Evolutionary conservation across 2,797 vertebrate species (phyloP).

Genomic region (Prunella strophiata): DNA sequence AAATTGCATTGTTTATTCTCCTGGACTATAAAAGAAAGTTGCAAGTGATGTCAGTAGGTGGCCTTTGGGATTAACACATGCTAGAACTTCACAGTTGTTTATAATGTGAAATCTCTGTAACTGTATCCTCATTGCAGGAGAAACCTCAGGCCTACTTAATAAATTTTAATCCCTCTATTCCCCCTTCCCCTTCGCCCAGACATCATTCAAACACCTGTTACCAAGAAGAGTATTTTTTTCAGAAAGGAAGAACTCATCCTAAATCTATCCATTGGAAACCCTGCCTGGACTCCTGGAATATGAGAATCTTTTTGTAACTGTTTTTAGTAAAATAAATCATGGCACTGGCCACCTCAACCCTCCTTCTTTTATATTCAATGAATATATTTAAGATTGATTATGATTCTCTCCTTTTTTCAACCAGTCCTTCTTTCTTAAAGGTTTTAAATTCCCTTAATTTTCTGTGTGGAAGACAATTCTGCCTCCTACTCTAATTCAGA

Average conservation of each 20-base stretch:
- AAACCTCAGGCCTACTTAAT: background rate
- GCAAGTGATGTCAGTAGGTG: background rate
- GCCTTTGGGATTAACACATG: background rate
- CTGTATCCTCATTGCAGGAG: background rate
- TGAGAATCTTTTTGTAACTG: background rate
- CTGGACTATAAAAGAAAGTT: background rate
- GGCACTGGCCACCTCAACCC: background rate
- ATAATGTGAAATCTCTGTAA: background rate
- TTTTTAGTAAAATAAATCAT: background rate
- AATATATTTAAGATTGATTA: background rate
- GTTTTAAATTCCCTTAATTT: background rate
- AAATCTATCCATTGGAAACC: background rate
- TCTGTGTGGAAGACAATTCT: background rate
- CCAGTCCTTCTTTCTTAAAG: background rate
- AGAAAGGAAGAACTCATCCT: background rate
- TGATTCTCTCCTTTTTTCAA: background rate
- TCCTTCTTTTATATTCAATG: background rate
- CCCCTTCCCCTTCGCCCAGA: background rate
- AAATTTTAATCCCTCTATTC: background rate
- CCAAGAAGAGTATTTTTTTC: background rate
- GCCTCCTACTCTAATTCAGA: slow-evolving; percentile 14
- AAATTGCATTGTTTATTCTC: background rate
- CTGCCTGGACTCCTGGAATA: background rate
- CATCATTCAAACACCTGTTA: background rate
- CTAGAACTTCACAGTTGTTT: background rate